Evolutionary conservation across 2,113 vertebrate genomes (phyloP), one percentile per base, ranked within the genome.

Genomic region (Ibidorhyncha struthersii): DNA sequence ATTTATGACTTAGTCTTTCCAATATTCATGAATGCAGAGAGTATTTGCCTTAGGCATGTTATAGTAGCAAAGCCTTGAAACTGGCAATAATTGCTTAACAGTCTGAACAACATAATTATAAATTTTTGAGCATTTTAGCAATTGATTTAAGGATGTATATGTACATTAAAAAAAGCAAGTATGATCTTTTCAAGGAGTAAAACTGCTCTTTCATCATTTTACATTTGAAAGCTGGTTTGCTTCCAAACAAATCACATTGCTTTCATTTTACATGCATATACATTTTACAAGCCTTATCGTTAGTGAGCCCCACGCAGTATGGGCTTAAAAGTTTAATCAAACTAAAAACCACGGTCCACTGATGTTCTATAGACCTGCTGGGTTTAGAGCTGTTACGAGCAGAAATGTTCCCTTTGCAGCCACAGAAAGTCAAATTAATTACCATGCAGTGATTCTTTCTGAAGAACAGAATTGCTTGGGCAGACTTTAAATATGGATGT

Each of bases 1-100:
- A 97, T 98, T 97, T 97, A 98, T 95, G 85, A 92, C 62, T 96
- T 95, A 73, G 27, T 95, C 84, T 96, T 94, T 98, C 95, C 93
- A 97, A 71, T 97, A 98, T 97, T 97, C 93, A 98, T 97, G 94
- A 97, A 88, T 65, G 85, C 30, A 26, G 71, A 97, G 74, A 95
- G 59, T 89, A 93, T 97, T 98, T 97, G 97, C 97, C 95, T 91
- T 81, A 95, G 95, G 97, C 94, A 52, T 73, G 70, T 89, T 93
- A 95, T 32, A 89, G 85, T 53, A 89, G 66, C 36, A 89, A 96
- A 93, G 38, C 70, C 86, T 91, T 96, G 91, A 97, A 97, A 96
- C 82, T 45, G 65, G 77, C 85, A 96, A 98, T 97, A 97, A 97
- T 97, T 97, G 55, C 92, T 91, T 96, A 96, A 86, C 65, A 78